phyloP scores from a whole-genome alignment of 2,113 vertebrate species.

The Catharus minimus region DNA sequence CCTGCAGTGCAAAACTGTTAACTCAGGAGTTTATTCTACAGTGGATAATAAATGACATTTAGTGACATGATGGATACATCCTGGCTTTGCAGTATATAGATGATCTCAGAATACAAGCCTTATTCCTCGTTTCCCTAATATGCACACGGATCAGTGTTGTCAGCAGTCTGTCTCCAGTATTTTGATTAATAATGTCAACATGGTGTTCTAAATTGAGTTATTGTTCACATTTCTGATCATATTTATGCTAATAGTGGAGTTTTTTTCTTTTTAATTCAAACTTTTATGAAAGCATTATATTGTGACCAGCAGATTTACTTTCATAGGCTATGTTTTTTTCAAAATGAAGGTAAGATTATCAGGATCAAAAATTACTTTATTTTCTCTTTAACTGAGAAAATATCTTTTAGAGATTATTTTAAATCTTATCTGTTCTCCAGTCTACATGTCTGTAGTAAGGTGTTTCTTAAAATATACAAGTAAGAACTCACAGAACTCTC shows the following conservation, averaged over 20 bases:
- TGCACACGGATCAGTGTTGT: not conserved
- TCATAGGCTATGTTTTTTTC: not conserved
- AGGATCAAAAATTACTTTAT: not conserved
- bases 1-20: not conserved
- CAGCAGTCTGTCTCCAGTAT: not conserved
- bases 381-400: not conserved
- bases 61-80: conserved; percentile 9
- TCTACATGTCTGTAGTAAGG: not conserved
- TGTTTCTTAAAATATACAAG: not conserved
- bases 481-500: not conserved
- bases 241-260: not conserved
- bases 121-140: not conserved
- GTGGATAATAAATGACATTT: conserved; percentile 11
- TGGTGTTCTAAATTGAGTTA: not conserved
- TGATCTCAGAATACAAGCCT: not conserved
- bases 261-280: not conserved
- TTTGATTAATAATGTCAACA: not conserved
- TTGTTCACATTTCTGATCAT: not conserved
- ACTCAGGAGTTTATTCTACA: not conserved
- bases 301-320: not conserved
- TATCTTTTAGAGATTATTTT: not conserved
- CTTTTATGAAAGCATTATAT: not conserved
- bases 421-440: not conserved
- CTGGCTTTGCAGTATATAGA: not conserved
- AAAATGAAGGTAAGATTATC: not conserved